phyloP scores from a whole-genome alignment of 2,113 vertebrate genomes.

The Delphinus delphis region DNA sequence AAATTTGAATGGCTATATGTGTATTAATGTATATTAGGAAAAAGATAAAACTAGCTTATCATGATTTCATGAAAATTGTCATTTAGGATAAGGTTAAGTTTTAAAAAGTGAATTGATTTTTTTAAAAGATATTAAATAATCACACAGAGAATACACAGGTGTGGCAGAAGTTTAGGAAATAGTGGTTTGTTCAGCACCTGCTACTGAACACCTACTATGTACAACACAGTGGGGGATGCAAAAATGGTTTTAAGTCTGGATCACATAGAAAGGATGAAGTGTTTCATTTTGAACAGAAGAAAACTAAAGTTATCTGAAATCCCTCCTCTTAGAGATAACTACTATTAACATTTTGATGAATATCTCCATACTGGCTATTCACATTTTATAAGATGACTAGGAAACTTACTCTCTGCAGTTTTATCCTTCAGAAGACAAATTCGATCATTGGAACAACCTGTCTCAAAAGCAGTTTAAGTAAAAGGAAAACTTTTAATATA shows the following conservation, averaged over 20 bases:
- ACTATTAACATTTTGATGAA: not conserved
- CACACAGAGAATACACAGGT: not conserved
- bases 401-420: not conserved
- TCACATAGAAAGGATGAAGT: not conserved
- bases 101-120: constrained; percentile 39
- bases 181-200: not conserved
- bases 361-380: not conserved
- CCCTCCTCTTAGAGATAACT: not conserved
- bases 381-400: not conserved
- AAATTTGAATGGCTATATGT: not conserved
- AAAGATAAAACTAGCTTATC: not conserved
- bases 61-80: constrained; percentile 16
- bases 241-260: not conserved
- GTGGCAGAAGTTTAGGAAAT: not conserved
- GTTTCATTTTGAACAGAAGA: not conserved
- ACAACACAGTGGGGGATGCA: not conserved
- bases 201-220: not conserved
- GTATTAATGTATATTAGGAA: not conserved
- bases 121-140: not conserved
- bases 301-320: not conserved
- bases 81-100: constrained; percentile 4
- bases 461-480: constrained; percentile 7
- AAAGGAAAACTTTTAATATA: not conserved
- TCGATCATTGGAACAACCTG: not conserved
- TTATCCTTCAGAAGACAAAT: constrained; percentile 30